A percentile compares a stretch with the other conserved stretches of the same genome.
phyloP scores from a whole-genome alignment of 2,888 invertebrate species.

The Melanargia galathea region DNA sequence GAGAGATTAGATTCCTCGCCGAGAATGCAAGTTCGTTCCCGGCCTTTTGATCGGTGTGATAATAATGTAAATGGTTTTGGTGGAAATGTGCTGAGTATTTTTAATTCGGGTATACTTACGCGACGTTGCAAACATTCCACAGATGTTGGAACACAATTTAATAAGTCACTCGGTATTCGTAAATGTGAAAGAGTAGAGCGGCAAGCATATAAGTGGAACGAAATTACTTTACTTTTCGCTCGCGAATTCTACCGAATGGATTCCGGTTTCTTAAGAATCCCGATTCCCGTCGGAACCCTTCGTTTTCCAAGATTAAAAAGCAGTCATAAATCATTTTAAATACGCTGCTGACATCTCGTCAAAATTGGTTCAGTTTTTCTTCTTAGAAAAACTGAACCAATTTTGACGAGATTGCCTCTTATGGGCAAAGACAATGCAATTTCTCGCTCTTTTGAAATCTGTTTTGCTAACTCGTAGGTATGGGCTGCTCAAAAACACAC shows the following conservation, averaged over 20 bases:
- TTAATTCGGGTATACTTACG: conserved; percentile 32
- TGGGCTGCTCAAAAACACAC: too few relatives aligned
- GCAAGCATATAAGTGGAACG: not conserved
- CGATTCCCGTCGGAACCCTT: too few relatives aligned
- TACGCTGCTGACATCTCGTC: too few relatives aligned
- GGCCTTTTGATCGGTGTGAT: conserved; percentile 35
- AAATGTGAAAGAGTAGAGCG: not conserved
- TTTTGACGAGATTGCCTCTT: too few relatives aligned
- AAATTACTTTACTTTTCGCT: not conserved
- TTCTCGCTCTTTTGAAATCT: too few relatives aligned
- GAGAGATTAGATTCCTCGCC: conserved; percentile 36
- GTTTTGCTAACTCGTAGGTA: too few relatives aligned
- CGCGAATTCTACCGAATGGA: not conserved
- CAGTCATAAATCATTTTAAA: too few relatives aligned
- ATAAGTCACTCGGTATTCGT: conserved; percentile 23
- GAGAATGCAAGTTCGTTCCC: conserved; percentile 25
- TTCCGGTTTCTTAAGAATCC: not conserved
- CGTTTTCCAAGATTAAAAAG: too few relatives aligned
- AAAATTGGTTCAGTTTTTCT: too few relatives aligned
- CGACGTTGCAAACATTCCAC: conserved; percentile 26
- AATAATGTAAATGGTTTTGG: conserved; percentile 37
- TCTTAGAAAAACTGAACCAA: too few relatives aligned
- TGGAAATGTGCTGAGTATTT: conserved; percentile 35
- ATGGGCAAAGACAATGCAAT: too few relatives aligned
- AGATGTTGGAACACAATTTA: conserved; percentile 29